A percentile compares a stretch with the other conserved stretches of the same genome.
Evolutionary conservation across 2,113 vertebrate genomes (phyloP).

Genomic region (Dromaius novaehollandiae): DNA sequence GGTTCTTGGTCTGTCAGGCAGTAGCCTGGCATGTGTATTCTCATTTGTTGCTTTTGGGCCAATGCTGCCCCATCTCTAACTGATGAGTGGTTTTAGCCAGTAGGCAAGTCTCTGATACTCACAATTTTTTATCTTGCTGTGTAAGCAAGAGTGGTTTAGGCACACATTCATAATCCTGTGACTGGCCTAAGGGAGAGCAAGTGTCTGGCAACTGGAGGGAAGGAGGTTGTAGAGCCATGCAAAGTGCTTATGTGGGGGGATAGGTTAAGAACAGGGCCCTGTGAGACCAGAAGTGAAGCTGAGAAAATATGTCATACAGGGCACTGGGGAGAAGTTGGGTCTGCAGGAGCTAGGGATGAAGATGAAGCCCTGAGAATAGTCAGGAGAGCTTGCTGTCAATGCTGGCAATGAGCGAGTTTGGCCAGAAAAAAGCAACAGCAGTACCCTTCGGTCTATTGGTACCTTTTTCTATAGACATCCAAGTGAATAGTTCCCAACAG

Average conservation of each 20-base stretch:
- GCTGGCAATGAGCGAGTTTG: no score
- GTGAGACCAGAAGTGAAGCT: neutral
- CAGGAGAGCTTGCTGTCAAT: no score
- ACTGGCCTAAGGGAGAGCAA: neutral
- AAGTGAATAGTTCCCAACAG: neutral
- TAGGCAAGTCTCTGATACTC: neutral
- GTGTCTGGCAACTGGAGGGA: neutral
- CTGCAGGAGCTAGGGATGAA: no score
- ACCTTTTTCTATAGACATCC: neutral
- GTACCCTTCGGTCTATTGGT: neutral
- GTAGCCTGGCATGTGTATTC: neutral
- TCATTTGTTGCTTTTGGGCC: neutral
- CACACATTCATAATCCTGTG: neutral
- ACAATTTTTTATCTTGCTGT: neutral
- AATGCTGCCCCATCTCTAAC: neutral
- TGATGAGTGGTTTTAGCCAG: neutral
- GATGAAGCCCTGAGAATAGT: no score
- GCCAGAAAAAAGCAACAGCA: neutral
- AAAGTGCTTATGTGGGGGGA: neutral
- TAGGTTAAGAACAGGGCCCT: neutral
- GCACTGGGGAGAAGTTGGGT: no score
- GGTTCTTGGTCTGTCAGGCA: neutral
- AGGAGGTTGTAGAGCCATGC: neutral
- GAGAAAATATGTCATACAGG: neutral
- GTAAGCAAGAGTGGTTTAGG: neutral